Percentiles rank a stretch among this genome's conserved stretches.
phyloP scores from a whole-genome alignment of 2,888 invertebrate species.

The Pomacea canaliculata region DNA sequence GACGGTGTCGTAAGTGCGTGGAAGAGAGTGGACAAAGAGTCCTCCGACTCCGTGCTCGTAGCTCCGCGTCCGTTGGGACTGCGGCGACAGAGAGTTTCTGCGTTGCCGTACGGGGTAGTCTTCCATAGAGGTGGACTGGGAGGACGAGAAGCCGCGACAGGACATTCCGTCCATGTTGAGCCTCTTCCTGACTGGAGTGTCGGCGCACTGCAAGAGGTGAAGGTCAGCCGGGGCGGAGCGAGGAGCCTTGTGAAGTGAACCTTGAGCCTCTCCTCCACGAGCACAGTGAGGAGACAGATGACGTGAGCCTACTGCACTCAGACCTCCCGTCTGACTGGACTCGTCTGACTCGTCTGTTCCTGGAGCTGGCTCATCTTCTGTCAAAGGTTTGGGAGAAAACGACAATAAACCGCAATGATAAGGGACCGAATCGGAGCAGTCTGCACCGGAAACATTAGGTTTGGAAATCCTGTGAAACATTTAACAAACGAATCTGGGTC shows the following conservation, averaged over 20 bases:
- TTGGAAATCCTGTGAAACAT: no score
- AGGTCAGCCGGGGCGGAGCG: constrained; percentile 12
- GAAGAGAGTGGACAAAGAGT: not conserved
- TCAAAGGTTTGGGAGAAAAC: no score
- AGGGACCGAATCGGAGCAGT: no score
- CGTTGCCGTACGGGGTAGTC: not conserved
- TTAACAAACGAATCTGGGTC: no score
- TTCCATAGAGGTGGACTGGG: not conserved
- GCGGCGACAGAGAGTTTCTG: constrained; percentile 14
- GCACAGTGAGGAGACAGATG: no score
- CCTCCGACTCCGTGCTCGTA: constrained; percentile 4
- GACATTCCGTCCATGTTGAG: not conserved
- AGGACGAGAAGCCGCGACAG: not conserved
- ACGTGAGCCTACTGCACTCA: no score
- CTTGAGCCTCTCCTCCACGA: no score
- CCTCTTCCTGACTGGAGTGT: not conserved
- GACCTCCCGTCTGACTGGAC: no score
- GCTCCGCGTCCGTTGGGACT: constrained; percentile 5
- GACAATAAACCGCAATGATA: no score
- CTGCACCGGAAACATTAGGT: no score
- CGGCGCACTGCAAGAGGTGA: constrained; percentile 4
- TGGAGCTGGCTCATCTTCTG: no score
- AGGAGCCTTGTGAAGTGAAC: not conserved
- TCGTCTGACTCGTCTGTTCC: no score
- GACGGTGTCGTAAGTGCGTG: constrained; percentile 1